Evolutionary conservation across 2,888 invertebrate genomes (phyloP).

Genomic region (Macropis europaea): DNA sequence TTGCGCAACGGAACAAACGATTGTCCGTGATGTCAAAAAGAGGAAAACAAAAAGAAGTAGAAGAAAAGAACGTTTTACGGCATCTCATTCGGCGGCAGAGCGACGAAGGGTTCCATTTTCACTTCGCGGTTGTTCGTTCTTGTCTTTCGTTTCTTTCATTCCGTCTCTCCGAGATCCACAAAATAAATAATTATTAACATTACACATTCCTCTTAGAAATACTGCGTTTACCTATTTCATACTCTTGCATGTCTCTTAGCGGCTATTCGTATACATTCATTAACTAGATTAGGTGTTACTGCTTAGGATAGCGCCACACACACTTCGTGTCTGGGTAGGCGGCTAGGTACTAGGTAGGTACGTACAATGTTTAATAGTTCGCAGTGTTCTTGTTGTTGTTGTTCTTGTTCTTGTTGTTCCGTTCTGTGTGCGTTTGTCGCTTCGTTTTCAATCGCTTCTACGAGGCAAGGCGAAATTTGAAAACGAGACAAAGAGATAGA

Average conservation of each 20-base stretch:
- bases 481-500: background rate
- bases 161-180: constrained; percentile 74
- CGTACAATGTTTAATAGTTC: constrained; percentile 67
- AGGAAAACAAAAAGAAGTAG: too few species aligned
- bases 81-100: constrained; percentile 78
- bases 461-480: constrained; percentile 9
- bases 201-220: constrained; percentile 79
- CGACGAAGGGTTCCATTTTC: constrained; percentile 65
- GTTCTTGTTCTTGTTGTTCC: background rate
- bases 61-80: constrained; percentile 65
- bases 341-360: constrained; percentile 72
- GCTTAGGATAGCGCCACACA: constrained; percentile 63
- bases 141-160: background rate
- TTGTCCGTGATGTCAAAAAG: too few species aligned
- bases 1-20: too few species aligned
- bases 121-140: too few species aligned
- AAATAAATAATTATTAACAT: constrained; percentile 80
- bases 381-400: constrained; percentile 34
- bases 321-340: constrained; percentile 56
- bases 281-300: constrained; percentile 77
- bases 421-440: background rate
- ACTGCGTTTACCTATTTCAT: constrained; percentile 72
- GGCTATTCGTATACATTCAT: constrained; percentile 80
- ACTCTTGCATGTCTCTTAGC: constrained; percentile 72
- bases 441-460: constrained; percentile 10